A percentile compares a stretch with the other conserved stretches of the same genome.
Evolutionary conservation across 2,113 vertebrate species (phyloP).

Genomic region (Corythornis madagascariensis): DNA sequence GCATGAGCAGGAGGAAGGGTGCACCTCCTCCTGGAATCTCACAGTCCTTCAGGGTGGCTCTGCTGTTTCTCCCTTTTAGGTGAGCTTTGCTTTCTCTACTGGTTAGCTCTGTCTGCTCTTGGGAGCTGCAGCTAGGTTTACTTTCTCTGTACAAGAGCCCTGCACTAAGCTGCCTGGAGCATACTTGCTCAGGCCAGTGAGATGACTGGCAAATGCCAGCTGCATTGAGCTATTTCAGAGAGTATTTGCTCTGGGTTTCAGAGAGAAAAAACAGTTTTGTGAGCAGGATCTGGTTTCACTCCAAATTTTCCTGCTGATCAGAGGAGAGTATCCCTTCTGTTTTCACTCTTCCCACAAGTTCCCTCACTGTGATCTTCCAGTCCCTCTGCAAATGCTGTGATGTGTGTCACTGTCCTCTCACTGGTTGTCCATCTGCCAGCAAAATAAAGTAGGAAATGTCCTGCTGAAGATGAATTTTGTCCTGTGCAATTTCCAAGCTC

Average conservation of each 20-base stretch:
- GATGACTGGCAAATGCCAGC: neutral
- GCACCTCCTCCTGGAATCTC: fast-evolving
- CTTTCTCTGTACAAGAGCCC: fast-evolving
- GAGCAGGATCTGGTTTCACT: neutral
- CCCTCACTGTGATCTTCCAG: fast-evolving
- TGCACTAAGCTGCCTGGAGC: neutral
- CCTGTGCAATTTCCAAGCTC: neutral
- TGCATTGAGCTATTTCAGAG: neutral
- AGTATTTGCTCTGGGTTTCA: neutral
- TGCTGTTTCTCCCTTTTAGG: neutral
- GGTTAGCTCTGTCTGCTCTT: neutral
- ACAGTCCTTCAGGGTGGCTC: fast-evolving
- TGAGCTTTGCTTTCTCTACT: neutral
- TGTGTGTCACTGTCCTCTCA: neutral
- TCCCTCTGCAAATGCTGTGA: neutral
- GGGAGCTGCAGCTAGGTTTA: neutral
- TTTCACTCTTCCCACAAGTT: neutral
- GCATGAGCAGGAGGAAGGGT: neutral
- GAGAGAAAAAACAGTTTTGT: neutral
- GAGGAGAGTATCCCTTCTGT: neutral
- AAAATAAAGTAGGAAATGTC: neutral
- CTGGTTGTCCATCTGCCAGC: neutral
- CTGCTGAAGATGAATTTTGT: neutral
- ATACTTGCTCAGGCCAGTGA: fast-evolving
- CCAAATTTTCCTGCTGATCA: neutral